phyloP scores from a whole-genome alignment of 2,113 vertebrate species.

The Xerus inauris region DNA sequence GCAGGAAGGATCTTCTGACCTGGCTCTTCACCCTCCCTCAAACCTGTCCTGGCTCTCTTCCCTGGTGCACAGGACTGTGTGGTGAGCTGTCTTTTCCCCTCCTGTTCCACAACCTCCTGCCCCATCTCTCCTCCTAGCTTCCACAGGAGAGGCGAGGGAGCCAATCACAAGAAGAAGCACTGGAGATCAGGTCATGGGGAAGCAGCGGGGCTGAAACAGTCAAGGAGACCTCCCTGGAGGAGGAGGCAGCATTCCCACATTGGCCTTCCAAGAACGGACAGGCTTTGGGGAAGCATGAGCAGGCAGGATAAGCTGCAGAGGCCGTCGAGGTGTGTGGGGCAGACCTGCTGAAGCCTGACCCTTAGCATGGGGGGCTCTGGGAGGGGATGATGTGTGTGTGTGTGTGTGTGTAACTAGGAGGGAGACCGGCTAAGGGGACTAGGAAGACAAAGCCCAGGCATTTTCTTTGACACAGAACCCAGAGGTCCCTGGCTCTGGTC shows the following conservation, averaged over 20 bases:
- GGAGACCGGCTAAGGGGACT: background rate
- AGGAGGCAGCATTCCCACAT: background rate
- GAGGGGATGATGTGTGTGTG: no score
- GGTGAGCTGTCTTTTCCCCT: background rate
- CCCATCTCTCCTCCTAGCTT: background rate
- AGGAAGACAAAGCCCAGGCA: background rate
- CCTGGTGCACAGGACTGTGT: background rate
- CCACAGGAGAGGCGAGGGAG: background rate
- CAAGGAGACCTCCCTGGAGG: slow-evolving; percentile 8
- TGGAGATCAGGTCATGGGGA: accelerated
- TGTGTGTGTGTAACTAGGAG: background rate
- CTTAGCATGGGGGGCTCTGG: accelerated
- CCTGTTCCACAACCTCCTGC: background rate
- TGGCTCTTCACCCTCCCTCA: background rate
- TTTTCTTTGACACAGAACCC: background rate
- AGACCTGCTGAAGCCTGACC: background rate
- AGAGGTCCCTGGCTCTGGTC: background rate
- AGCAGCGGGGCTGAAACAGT: background rate
- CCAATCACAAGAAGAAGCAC: background rate
- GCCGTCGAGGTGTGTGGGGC: background rate
- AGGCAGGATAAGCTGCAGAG: background rate
- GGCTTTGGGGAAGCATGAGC: background rate
- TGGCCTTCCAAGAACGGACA: background rate
- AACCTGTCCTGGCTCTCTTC: background rate
- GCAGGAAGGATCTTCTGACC: background rate